Evolutionary conservation across 2,888 invertebrate species (phyloP).

Genomic region (Macaria notata): DNA sequence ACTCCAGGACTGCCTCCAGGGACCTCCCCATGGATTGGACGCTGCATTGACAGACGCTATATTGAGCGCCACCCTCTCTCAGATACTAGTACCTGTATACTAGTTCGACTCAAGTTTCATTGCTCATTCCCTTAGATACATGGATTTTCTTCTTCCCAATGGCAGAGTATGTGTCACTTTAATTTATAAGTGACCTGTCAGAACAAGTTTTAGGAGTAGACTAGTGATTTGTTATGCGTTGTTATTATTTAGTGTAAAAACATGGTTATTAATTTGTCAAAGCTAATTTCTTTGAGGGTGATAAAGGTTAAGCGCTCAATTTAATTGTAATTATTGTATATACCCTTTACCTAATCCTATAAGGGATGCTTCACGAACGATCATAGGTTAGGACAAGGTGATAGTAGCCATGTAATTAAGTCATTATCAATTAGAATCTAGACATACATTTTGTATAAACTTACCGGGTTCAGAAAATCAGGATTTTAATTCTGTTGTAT

Average conservation of each 20-base stretch:
- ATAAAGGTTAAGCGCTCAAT: constrained; percentile 58
- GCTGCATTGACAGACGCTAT: constrained; percentile 78
- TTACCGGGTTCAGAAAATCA: background rate
- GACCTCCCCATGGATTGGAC: constrained; percentile 77
- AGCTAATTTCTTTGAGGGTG: constrained; percentile 37
- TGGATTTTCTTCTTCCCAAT: background rate
- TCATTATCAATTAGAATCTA: constrained; percentile 46
- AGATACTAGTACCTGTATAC: constrained; percentile 7
- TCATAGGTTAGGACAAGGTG: constrained; percentile 78
- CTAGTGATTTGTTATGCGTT: too few relatives aligned
- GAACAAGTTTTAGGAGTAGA: too few relatives aligned
- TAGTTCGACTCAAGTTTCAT: constrained; percentile 6
- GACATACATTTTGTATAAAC: constrained; percentile 17
- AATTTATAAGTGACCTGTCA: too few relatives aligned
- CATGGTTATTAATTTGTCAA: background rate
- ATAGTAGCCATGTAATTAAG: constrained; percentile 70
- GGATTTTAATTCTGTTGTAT: too few relatives aligned
- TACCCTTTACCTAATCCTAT: constrained; percentile 50
- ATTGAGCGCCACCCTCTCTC: constrained; percentile 60
- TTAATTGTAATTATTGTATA: constrained; percentile 75
- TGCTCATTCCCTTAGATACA: background rate
- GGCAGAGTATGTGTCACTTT: too few relatives aligned
- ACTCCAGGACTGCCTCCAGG: constrained; percentile 70
- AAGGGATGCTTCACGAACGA: constrained; percentile 64
- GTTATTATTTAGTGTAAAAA: too few relatives aligned